Evolutionary conservation across 2,888 invertebrate species (phyloP), one percentile per base, ranked within the genome.

Genomic region (Zootermopsis nevadensis): DNA sequence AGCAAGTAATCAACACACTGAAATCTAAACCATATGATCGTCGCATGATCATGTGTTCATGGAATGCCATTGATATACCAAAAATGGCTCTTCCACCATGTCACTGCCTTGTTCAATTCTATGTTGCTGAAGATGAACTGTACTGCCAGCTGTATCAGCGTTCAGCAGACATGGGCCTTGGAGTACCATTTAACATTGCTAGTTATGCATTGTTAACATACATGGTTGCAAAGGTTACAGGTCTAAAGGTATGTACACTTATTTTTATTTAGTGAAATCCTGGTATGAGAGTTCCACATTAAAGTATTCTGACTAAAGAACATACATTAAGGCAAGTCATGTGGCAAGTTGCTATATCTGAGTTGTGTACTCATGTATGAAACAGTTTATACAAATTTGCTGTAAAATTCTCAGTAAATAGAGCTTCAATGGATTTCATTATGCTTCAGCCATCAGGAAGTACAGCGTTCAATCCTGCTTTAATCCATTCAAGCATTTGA

Each of bases 171-270:
- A 97, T 99, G 95, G 98, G 98, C 2, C 91, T 99, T 1, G 99
- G 99, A n/a, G 98, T 99, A 0, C 99, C 99, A 22, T 99, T 99
- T 89, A 99, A 99, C 90, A 98, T 99, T 87, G 99, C 99, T 79
- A 98, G 98, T 87, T 99, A 99, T 90, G 93, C 99, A 1, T 89
- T 99, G 42, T 91, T 99, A 4, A 98, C 98, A 3, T 95, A 95
- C 87, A 98, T 99, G 98, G 95, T 99, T 86, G 99, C 99, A 35
- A 97, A 98, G 88, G 93, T 99, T 31, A 97, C 98, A n/a, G 94
- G 94, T 76, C 91, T 98, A 74, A 94, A 97, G 92, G 96, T 95
- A 88, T 87, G 86, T 88, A 53, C 53, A 19, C 35, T 24, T 30
- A 60, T 48, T 48, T 38, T 10, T 38, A 38, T 38, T 4, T 38